These are phyloP conservation scores for Ptychoptera contaminata DNA, from an alignment of 2,888 invertebrate species.

Conservation along the genomic window DNA sequence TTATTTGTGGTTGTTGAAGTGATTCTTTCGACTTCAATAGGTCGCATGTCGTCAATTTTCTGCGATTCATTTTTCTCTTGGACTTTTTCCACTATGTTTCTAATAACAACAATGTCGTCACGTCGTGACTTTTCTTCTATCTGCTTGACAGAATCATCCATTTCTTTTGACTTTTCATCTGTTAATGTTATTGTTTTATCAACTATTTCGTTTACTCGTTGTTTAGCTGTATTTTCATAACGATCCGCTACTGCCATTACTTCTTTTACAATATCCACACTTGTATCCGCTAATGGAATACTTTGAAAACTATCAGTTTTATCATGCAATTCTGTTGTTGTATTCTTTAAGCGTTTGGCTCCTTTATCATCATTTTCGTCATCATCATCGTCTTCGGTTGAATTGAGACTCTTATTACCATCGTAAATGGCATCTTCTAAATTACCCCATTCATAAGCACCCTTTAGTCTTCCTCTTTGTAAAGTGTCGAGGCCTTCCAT, in stretches of 20 bases:
- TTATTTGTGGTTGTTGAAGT: too few relatives aligned
- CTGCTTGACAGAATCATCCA: neutral
- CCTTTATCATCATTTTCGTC: constrained; percentile 8
- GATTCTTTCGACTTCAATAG: too few relatives aligned
- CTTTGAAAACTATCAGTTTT: constrained; percentile 16
- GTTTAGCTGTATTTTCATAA: constrained; percentile 1
- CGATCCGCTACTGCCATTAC: neutral
- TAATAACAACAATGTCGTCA: neutral
- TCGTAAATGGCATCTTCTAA: constrained; percentile 59
- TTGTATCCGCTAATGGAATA: constrained; percentile 17
- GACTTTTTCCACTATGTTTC: neutral
- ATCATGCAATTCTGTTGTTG: constrained; percentile 14
- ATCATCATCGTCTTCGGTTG: constrained; percentile 9
- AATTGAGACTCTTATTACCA: constrained; percentile 17
- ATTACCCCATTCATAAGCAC: constrained; percentile 60
- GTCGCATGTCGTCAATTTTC: neutral
- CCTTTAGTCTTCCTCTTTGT: constrained; percentile 51
- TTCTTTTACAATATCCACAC: constrained; percentile 2
- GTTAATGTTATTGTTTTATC: neutral
- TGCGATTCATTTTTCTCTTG: neutral
- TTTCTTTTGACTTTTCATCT: neutral
- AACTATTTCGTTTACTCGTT: neutral
- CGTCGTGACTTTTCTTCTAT: neutral
- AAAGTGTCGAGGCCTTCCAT: constrained; percentile 52
- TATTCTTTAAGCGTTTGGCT: constrained; percentile 15